Evolutionary conservation across 1,140 invertebrate genomes (phyloP).

Genomic region (Geopemphigus sp.): DNA sequence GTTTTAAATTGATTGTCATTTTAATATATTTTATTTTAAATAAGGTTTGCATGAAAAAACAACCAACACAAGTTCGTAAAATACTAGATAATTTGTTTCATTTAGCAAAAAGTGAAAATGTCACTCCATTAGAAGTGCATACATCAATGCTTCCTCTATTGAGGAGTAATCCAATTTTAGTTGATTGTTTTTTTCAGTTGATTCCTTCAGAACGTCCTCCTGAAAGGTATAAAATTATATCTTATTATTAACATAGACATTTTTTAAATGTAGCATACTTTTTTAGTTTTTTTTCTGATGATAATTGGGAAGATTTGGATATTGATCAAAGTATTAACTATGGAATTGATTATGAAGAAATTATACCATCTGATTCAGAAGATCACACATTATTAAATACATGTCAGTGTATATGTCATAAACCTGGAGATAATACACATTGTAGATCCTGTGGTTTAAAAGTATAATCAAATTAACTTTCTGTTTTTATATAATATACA

Average conservation of each 20-base stretch:
- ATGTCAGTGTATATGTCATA: slow-evolving; percentile 39
- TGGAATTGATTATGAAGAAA: slow-evolving; percentile 45
- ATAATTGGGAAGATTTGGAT: slow-evolving; percentile 46
- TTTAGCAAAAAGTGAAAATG: slow-evolving; percentile 36
- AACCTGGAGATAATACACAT: slow-evolving; percentile 19
- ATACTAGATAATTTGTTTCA: slow-evolving; percentile 35
- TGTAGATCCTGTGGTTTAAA: slow-evolving; percentile 39
- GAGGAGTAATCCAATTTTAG: slow-evolving; percentile 36
- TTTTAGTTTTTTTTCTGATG: slow-evolving; percentile 40
- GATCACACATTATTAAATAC: slow-evolving; percentile 20
- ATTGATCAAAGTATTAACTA: slow-evolving; percentile 35
- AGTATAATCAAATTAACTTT: neutral
- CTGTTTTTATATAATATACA: neutral
- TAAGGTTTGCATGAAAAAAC: slow-evolving; percentile 47
- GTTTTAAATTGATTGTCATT: neutral
- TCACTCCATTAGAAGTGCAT: slow-evolving; percentile 40
- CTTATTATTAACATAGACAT: neutral
- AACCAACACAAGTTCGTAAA: slow-evolving; percentile 38
- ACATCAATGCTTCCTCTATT: slow-evolving; percentile 31
- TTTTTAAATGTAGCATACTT: neutral
- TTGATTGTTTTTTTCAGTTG: slow-evolving; percentile 44
- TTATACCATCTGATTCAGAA: slow-evolving; percentile 31
- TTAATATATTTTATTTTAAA: neutral
- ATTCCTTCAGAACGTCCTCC: slow-evolving; percentile 40
- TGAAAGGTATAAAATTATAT: slow-evolving; percentile 18